phyloP scores from a whole-genome alignment of 2,797 vertebrate genomes.

The Gymnoscopelus microlampas region DNA sequence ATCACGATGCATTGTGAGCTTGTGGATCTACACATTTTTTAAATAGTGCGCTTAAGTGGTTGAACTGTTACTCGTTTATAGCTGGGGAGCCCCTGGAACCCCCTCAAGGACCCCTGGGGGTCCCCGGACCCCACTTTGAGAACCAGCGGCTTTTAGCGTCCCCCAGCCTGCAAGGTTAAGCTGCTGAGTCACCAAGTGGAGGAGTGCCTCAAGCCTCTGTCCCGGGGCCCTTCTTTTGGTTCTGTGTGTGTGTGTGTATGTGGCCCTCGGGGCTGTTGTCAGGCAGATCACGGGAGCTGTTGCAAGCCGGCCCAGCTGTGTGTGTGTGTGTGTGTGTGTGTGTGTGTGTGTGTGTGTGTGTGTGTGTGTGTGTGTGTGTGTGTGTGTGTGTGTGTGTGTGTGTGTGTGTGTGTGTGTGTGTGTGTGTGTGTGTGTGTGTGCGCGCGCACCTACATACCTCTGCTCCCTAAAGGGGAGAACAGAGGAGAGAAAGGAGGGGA shows the following conservation, averaged over 20 bases:
- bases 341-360: constrained; percentile 37
- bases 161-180: constrained; percentile 16
- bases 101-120: too few relatives aligned
- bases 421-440: background rate
- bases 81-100: too few relatives aligned
- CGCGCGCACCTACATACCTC: too few relatives aligned
- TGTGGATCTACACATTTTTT: too few relatives aligned
- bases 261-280: constrained; percentile 73
- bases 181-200: constrained; percentile 44
- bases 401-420: constrained; percentile 3
- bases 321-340: constrained; percentile 40
- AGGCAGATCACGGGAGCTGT: constrained; percentile 64
- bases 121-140: too few relatives aligned
- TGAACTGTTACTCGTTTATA: too few relatives aligned
- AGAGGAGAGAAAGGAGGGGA: too few relatives aligned
- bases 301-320: constrained; percentile 40
- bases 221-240: constrained; percentile 49
- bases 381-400: constrained; percentile 13
- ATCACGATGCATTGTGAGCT: too few relatives aligned
- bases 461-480: too few relatives aligned
- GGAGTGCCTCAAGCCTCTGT: constrained; percentile 68
- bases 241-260: constrained; percentile 36
- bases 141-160: background rate
- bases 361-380: background rate
- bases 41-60: too few relatives aligned